Evolutionary conservation across 2,797 vertebrate species (phyloP).

Genomic region (Coregonus ussuriensis): DNA sequence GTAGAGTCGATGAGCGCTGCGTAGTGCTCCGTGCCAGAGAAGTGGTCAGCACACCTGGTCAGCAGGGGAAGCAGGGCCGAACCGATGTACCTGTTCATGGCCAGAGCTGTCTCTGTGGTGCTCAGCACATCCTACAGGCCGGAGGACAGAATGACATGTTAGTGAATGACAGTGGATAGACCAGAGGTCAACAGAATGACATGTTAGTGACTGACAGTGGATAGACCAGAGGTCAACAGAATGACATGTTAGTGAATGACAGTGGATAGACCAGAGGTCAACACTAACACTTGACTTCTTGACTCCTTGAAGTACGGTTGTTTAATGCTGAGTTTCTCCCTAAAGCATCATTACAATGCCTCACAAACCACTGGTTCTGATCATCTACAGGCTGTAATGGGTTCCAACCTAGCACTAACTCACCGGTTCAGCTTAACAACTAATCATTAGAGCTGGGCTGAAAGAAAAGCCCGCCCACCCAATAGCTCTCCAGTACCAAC

Average conservation of each 20-base stretch:
- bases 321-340: background rate
- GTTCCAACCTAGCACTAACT: no score
- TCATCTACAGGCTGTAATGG: no score
- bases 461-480: background rate
- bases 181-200: no score
- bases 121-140: constrained; percentile 86
- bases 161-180: no score
- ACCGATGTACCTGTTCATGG: constrained; percentile 94
- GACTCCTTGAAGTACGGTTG: background rate
- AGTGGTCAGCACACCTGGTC: constrained; percentile 91
- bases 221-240: no score
- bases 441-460: background rate
- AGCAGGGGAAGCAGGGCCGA: constrained; percentile 93
- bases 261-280: background rate
- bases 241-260: background rate
- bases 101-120: constrained; percentile 92
- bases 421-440: background rate
- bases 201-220: no score
- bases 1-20: constrained; percentile 88
- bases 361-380: no score
- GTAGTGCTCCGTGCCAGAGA: constrained; percentile 90
- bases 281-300: background rate
- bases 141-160: constrained; percentile 6
- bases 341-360: background rate
- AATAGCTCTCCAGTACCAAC: no score